These are phyloP conservation scores for Spongilla lacustris DNA, from an alignment of 37 sponge, comb jelly and placozoan species.

Conservation along the genomic window DNA sequence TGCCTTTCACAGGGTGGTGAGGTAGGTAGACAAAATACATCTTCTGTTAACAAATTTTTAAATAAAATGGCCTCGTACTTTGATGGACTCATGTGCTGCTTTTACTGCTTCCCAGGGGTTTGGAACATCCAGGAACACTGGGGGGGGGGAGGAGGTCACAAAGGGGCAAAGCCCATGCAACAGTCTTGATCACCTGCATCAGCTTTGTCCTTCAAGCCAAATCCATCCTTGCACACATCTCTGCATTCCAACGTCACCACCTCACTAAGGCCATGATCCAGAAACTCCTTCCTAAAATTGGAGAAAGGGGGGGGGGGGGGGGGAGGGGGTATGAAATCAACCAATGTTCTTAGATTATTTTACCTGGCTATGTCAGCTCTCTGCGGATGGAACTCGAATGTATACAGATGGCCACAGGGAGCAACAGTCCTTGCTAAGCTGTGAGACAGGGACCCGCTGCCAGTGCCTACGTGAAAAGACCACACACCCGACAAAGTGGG, in stretches of 20 bases:
- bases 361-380: conserved; percentile 78
- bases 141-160: not conserved
- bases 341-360: not conserved
- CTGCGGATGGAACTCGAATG: conserved; percentile 94
- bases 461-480: conserved; percentile 69
- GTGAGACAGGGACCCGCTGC: conserved; percentile 96
- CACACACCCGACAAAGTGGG: not conserved
- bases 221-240: conserved; percentile 94
- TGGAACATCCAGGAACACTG: conserved; percentile 93
- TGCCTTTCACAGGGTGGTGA: conserved; percentile 5
- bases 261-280: conserved; percentile 76
- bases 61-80: no score
- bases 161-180: not conserved
- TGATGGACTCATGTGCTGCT: conserved; percentile 59
- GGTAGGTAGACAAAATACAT: not conserved
- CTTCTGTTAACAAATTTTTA: no score
- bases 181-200: conserved; percentile 96
- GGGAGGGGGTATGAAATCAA: not conserved
- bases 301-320: not conserved
- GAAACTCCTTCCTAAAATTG: conserved; percentile 78
- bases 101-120: conserved; percentile 89
- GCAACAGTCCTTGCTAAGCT: conserved; percentile 87
- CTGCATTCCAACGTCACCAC: conserved; percentile 77
- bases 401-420: conserved; percentile 91
- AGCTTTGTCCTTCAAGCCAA: conserved; percentile 70